A percentile compares a stretch with the other conserved stretches of the same genome.
Conservation (phyloP, 1,140 invertebrate genomes). For the Drosophila aff. region DNA sequence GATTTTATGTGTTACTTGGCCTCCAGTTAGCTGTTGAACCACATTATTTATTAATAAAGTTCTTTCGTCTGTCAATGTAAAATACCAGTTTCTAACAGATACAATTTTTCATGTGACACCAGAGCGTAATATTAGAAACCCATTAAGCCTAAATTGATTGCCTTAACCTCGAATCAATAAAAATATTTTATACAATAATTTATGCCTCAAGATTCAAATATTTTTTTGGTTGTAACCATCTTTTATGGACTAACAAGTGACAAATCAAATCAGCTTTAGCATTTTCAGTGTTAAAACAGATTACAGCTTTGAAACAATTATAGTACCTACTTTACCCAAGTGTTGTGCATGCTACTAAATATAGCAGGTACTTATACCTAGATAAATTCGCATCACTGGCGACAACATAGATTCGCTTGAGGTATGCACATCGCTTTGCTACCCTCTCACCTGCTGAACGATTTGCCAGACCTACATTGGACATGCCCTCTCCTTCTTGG, state of each 20-base stretch:
- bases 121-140: neutral
- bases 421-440: conserved; percentile 27
- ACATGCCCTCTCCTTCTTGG: neutral
- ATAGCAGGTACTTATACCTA: neutral
- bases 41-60: neutral
- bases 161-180: neutral
- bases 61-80: neutral
- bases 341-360: neutral
- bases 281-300: neutral
- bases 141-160: neutral
- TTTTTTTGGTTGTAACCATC: neutral
- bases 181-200: neutral
- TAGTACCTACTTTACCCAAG: neutral
- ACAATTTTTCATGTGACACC: neutral
- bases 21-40: neutral
- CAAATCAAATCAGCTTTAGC: neutral
- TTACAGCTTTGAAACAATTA: neutral
- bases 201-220: neutral
- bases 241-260: neutral
- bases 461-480: conserved; percentile 29
- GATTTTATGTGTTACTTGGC: neutral
- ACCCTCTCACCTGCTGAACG: conserved; percentile 27
- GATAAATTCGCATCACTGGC: conserved; percentile 29
- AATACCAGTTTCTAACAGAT: neutral
- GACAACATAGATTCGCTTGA: conserved; percentile 17